phyloP scores from a whole-genome alignment of 2,113 vertebrate species.

The Scomber japonicus region DNA sequence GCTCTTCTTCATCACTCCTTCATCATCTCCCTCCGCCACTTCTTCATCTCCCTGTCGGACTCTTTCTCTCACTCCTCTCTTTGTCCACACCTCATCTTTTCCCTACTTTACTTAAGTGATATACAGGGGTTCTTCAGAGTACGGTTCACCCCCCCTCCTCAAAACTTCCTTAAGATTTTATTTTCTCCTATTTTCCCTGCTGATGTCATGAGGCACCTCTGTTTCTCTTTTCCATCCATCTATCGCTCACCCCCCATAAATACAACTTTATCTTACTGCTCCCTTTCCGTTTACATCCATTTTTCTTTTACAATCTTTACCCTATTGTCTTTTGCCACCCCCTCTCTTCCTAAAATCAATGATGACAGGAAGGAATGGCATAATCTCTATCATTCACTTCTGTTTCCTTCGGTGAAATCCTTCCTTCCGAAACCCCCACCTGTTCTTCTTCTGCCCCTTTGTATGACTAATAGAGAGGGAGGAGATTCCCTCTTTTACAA shows the following conservation, averaged over 20 bases:
- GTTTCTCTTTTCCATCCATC: constrained; percentile 20
- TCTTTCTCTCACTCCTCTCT: neutral
- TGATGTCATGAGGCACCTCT: neutral
- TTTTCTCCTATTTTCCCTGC: neutral
- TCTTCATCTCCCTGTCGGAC: neutral
- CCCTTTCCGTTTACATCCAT: neutral
- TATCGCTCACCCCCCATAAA: constrained; percentile 12
- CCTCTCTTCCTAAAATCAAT: constrained; percentile 31
- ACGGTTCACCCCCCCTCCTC: constrained; percentile 21
- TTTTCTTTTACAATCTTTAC: constrained; percentile 7
- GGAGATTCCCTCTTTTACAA: neutral
- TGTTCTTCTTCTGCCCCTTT: neutral
- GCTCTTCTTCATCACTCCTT: constrained; percentile 11
- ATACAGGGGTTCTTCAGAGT: constrained; percentile 53
- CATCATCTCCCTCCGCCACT: constrained; percentile 8
- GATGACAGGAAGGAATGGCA: neutral
- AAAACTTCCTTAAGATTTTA: constrained; percentile 33
- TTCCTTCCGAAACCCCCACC: neutral
- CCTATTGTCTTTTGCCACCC: neutral
- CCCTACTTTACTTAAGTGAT: constrained; percentile 47
- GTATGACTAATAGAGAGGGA: neutral
- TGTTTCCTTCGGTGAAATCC: neutral
- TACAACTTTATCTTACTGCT: neutral
- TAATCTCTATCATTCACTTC: constrained; percentile 25
- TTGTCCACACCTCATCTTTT: constrained; percentile 42